Evolutionary conservation across 2,888 invertebrate genomes (phyloP), one percentile per base, ranked within the genome.

Genomic region (Strigamia maritima): DNA sequence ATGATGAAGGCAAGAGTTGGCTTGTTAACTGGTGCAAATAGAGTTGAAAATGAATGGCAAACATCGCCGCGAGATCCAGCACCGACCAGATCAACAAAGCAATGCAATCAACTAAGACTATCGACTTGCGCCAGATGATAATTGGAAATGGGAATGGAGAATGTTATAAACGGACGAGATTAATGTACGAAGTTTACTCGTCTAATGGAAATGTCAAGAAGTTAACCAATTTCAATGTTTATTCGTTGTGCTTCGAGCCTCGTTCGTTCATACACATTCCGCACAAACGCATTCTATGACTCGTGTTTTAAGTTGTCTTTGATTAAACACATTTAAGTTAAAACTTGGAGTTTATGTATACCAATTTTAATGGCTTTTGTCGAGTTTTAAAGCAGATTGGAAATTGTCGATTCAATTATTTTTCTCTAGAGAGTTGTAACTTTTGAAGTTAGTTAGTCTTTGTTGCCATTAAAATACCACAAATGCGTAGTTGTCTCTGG

Each of bases 1-100:
- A 54, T 54, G 54, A 54, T 54, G 54, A 54, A 54, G 54, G 54
- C 54, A 54, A 54, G 54, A 54, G 54, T 54, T 54, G 54, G 54
- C 54, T 54, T 54, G 54, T 54, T 54, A 54, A 54, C 54, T 54
- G 54, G 54, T 54, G 54, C 54, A 54, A 54, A 54, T 54, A 54
- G 54, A 54, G 19, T 54, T 54, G 54, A 54, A 54, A 54, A 54
- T 54, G 54, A 54, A 54, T 54, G 54, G 54, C 54, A 54, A 54
- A 54, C 54, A 54, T 54, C 54, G 54, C 54, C 54, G 54, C 54
- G 54, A 54, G 54, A 54, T 54, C 54, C 54, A 54, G 19, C 22
- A 54, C 54, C 54, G 19, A 54, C 54, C 54, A 54, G 54, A 54
- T 54, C 54, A 54, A 54, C 54, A 54, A 54, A 54, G 54, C 54